These are phyloP conservation scores for Indicator maculatus DNA, from an alignment of 2,113 vertebrate species.

Conservation along the genomic window DNA sequence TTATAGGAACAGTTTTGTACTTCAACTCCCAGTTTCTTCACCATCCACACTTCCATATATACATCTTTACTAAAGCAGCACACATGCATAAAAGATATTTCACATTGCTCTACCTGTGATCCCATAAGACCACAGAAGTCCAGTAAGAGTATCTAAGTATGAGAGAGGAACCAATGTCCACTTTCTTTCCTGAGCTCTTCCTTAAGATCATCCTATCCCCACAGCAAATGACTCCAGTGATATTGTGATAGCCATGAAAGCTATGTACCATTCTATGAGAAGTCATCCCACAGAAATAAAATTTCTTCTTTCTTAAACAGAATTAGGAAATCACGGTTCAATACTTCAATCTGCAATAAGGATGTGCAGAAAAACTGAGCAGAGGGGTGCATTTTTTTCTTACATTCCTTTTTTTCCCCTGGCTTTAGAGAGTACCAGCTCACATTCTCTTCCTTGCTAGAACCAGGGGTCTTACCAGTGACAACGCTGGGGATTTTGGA, in stretches of 20 bases:
- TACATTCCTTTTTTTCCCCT: neutral
- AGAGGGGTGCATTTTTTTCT: neutral
- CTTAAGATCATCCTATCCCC: neutral
- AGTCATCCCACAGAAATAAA: neutral
- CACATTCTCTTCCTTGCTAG: neutral
- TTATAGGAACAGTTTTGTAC: accelerated
- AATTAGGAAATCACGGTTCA: neutral
- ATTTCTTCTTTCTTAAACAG: neutral
- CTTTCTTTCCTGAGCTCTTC: neutral
- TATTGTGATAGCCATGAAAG: neutral
- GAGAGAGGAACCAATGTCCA: neutral
- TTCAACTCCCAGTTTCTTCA: neutral
- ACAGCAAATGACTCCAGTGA: neutral
- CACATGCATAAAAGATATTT: neutral
- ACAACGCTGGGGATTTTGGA: slow-evolving; percentile 97
- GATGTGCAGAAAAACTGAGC: neutral
- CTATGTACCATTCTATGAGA: neutral
- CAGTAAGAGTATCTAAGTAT: neutral
- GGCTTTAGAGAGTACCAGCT: neutral
- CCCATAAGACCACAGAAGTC: neutral
- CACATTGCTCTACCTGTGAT: neutral
- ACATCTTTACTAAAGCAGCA: neutral
- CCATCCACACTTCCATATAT: neutral
- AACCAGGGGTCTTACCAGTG: slow-evolving; percentile 79
- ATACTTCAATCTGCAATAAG: neutral